phyloP scores from a whole-genome alignment of 2,113 vertebrate genomes.

The Actenoides lindsayi region DNA sequence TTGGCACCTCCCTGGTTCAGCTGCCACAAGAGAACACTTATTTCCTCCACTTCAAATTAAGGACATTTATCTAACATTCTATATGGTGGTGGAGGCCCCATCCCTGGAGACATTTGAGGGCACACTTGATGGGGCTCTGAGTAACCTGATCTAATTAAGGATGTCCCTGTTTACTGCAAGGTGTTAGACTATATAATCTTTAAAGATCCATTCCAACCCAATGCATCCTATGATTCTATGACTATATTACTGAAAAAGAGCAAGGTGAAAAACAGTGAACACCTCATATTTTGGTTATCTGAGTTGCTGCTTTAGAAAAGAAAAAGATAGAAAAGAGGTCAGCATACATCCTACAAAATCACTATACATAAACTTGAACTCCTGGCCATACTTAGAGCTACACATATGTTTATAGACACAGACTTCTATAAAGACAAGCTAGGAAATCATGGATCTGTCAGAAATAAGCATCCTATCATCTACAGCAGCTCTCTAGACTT shows the following conservation, averaged over 20 bases:
- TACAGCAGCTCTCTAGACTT: neutral
- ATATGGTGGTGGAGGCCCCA: too few species aligned
- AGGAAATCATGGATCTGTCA: neutral
- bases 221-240: too few species aligned
- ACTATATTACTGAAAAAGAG: neutral
- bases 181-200: too few species aligned
- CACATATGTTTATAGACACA: fast-evolving
- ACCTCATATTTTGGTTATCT: neutral
- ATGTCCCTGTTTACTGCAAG: too few species aligned
- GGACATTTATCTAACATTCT: neutral
- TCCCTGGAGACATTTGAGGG: too few species aligned
- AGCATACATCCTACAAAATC: neutral
- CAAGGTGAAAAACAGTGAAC: neutral
- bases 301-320: neutral
- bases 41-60: neutral
- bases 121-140: too few species aligned
- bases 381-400: neutral
- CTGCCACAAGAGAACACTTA: neutral
- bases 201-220: too few species aligned
- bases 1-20: neutral
- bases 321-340: neutral
- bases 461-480: neutral
- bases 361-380: neutral
- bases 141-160: too few species aligned
- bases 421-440: neutral